Evolutionary conservation across 2,797 vertebrate species (phyloP).

Genomic region (Babyrousa celebensis): DNA sequence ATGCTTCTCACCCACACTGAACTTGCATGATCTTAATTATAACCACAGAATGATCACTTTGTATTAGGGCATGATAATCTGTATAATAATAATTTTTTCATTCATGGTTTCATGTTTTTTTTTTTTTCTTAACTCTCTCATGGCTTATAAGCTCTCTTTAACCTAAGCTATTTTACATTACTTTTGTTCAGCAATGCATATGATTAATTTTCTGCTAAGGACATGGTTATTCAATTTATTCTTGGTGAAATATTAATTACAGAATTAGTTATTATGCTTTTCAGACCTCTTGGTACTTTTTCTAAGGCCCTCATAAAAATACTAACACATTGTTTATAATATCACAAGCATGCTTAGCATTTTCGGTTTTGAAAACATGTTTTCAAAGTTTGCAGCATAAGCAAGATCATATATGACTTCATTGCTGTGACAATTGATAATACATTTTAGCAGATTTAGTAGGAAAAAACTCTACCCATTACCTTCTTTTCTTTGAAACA

Average conservation of each 20-base stretch:
- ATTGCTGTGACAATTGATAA: not conserved
- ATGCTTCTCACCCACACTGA: not conserved
- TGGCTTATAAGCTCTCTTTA: constrained; percentile 45
- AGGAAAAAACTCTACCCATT: not conserved
- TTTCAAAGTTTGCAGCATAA: constrained; percentile 44
- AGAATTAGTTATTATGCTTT: constrained; percentile 35
- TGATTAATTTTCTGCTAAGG: constrained; percentile 45
- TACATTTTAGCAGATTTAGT: constrained; percentile 26
- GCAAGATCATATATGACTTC: constrained; percentile 4
- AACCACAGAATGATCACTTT: not conserved
- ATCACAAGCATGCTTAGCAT: constrained; percentile 14
- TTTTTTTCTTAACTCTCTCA: constrained; percentile 31
- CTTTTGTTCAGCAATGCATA: constrained; percentile 52
- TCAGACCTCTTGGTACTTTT: constrained; percentile 4
- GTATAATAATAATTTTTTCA: constrained; percentile 38
- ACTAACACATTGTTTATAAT: constrained; percentile 52
- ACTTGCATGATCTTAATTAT: not conserved
- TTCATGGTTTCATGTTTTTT: not conserved
- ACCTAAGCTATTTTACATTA: constrained; percentile 47
- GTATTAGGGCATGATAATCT: not conserved
- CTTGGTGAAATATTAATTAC: constrained; percentile 53
- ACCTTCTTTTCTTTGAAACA: constrained; percentile 10
- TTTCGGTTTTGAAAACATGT: constrained; percentile 47
- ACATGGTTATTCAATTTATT: constrained; percentile 55
- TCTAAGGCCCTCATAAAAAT: constrained; percentile 13